phyloP scores from a whole-genome alignment of 2,888 invertebrate species.

The Lymantria dispar region DNA sequence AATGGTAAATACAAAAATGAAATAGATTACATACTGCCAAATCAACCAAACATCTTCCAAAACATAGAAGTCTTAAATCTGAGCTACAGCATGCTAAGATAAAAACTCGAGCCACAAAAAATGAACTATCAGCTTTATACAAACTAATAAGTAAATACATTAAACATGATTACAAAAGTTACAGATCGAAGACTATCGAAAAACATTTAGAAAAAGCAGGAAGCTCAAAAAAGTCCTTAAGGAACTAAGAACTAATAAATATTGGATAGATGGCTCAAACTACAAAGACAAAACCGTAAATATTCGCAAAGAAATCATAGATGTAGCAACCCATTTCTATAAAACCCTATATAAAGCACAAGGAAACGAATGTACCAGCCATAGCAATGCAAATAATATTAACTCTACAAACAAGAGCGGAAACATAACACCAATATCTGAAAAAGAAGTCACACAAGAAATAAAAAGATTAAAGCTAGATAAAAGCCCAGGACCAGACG shows the following conservation, averaged over 20 bases:
- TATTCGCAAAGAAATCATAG: background rate
- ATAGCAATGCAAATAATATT: background rate
- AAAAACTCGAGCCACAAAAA: background rate
- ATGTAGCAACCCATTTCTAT: background rate
- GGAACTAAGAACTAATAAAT: background rate
- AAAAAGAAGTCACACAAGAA: background rate
- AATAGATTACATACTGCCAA: too few species aligned
- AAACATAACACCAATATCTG: background rate
- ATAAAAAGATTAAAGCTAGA: background rate
- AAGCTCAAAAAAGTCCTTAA: constrained; percentile 5
- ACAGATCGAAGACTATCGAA: constrained; percentile 2
- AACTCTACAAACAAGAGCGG: too few species aligned
- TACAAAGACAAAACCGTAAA: background rate
- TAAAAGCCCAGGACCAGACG: background rate
- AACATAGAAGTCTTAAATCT: too few species aligned
- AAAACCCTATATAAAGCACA: background rate
- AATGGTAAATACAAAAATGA: too few species aligned
- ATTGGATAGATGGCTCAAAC: background rate
- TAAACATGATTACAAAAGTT: background rate
- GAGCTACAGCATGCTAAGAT: background rate
- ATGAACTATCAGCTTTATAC: background rate
- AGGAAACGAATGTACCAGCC: background rate
- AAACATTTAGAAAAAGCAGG: constrained; percentile 12
- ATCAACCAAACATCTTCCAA: too few species aligned
- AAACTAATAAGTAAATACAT: background rate